Percentiles rank a stretch among this genome's conserved stretches.
Conservation (phyloP, 2,888 invertebrate genomes). For the Willowsia nigromaculata region DNA sequence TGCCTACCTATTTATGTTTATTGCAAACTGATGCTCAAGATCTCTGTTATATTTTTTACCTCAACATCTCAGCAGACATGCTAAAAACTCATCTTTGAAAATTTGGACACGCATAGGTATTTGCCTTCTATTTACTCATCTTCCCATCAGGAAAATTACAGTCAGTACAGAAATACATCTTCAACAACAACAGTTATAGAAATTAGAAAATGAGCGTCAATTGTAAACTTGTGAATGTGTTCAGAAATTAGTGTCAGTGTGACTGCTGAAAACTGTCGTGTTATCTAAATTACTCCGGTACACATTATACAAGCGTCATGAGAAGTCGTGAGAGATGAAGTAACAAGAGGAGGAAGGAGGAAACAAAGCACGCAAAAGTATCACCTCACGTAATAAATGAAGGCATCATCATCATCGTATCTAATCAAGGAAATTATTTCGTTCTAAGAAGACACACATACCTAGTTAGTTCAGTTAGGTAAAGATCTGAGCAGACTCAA, state of each 20-base stretch:
- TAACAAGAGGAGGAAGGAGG: not conserved
- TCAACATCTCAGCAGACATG: no score
- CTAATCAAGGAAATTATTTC: constrained; percentile 25
- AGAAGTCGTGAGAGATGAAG: not conserved
- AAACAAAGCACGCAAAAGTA: not conserved
- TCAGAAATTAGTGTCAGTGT: not conserved
- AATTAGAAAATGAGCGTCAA: not conserved
- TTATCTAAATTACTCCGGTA: not conserved
- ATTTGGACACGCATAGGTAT: no score
- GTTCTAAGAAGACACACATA: not conserved
- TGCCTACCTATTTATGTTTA: no score
- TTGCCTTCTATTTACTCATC: no score
- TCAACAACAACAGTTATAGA: not conserved
- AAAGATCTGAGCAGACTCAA: not conserved
- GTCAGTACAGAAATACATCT: no score
- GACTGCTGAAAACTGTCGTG: not conserved
- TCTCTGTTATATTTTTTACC: no score
- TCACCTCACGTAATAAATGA: not conserved
- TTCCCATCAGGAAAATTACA: no score
- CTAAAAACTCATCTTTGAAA: no score
- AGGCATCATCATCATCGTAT: not conserved
- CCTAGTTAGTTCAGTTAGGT: not conserved
- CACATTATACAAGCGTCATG: not conserved
- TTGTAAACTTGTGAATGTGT: not conserved
- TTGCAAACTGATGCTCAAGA: no score